Evolutionary conservation across 2,797 vertebrate genomes (phyloP).

Genomic region (Nannoperca australis): DNA sequence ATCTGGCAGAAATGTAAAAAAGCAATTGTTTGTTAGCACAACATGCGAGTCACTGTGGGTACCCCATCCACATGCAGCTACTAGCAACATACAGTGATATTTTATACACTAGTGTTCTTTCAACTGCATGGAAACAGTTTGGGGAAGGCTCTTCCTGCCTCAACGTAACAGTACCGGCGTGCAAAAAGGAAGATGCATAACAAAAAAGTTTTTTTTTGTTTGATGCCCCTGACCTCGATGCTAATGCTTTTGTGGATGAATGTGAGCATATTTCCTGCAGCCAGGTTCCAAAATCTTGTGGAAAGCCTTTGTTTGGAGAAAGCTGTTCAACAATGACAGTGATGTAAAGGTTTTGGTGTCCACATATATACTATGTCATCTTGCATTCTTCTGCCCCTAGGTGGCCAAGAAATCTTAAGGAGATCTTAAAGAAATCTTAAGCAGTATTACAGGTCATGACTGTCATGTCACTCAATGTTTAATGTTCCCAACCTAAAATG

Average conservation of each 20-base stretch:
- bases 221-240: neutral
- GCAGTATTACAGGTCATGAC: slow-evolving; percentile 15
- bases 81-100: neutral
- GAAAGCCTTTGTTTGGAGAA: neutral
- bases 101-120: neutral
- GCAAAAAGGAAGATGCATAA: neutral
- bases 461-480: neutral
- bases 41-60: neutral
- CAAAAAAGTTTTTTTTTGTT: neutral
- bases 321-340: neutral
- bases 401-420: neutral
- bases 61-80: neutral
- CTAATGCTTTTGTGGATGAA: neutral
- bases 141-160: neutral
- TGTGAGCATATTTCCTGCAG: neutral
- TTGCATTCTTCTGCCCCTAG: neutral
- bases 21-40: neutral
- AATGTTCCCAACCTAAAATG: neutral
- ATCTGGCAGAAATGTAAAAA: neutral
- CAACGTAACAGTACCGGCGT: neutral
- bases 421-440: too few relatives aligned
- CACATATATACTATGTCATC: neutral
- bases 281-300: neutral
- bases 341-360: neutral
- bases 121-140: neutral